Conservation (phyloP, 2,113 vertebrate species). For the Hippoglossus stenolepis region DNA sequence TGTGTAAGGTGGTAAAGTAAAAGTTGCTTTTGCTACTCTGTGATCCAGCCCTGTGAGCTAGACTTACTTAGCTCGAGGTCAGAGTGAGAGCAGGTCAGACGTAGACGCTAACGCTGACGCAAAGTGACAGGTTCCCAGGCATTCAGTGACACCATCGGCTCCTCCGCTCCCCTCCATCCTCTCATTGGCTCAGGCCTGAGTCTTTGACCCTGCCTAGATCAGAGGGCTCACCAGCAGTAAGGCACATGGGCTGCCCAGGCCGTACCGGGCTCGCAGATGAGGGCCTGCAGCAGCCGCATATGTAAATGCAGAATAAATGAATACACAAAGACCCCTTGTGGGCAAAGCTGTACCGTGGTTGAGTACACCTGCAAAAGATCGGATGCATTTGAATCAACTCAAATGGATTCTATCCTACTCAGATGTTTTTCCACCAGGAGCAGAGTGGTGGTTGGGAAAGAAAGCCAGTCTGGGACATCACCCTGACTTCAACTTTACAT, state of each 20-base stretch:
- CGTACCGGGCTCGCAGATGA: constrained; percentile 42
- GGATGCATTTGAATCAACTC: constrained; percentile 52
- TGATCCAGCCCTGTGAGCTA: constrained; percentile 68
- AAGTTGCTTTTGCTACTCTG: constrained; percentile 48
- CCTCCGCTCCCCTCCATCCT: constrained; percentile 37
- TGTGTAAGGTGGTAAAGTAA: constrained; percentile 56
- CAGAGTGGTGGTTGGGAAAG: background rate
- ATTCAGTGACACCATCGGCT: constrained; percentile 75
- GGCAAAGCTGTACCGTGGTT: constrained; percentile 47
- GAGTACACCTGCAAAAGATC: constrained; percentile 66
- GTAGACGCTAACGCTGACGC: constrained; percentile 75
- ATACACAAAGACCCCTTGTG: constrained; percentile 62
- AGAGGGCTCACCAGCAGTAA: constrained; percentile 66
- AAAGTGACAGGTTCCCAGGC: constrained; percentile 84
- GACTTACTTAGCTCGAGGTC: constrained; percentile 69
- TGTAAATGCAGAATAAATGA: constrained; percentile 74
- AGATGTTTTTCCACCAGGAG: constrained; percentile 14
- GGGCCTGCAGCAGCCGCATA: constrained; percentile 54
- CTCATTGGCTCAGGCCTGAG: constrained; percentile 63
- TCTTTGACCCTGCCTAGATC: constrained; percentile 75
- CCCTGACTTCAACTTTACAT: background rate
- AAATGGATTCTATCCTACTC: background rate
- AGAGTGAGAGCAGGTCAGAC: constrained; percentile 74
- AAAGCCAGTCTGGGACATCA: constrained; percentile 6
- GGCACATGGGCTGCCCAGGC: constrained; percentile 39